Percentiles rank a stretch among this genome's conserved stretches.
phyloP scores from a whole-genome alignment of 2,888 invertebrate genomes.

The Lithosia quadra region DNA sequence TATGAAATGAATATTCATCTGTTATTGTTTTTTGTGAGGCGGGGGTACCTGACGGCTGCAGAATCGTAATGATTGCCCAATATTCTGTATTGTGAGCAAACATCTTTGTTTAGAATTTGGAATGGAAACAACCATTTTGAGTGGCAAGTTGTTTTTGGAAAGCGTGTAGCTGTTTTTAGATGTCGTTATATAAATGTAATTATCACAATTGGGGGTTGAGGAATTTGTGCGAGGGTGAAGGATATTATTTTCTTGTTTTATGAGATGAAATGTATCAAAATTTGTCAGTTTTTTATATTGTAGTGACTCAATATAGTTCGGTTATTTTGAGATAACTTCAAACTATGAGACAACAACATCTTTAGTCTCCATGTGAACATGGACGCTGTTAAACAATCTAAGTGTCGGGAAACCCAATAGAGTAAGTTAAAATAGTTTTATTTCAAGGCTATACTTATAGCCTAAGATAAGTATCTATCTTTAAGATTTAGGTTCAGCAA shows the following conservation, averaged over 20 bases:
- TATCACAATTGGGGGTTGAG: neutral
- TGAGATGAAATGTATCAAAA: no score
- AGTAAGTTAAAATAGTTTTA: no score
- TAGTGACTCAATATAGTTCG: no score
- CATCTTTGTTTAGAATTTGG: constrained; percentile 43
- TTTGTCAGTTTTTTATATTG: no score
- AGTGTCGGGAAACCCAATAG: no score
- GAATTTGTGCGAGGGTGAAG: neutral
- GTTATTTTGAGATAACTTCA: no score
- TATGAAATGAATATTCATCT: constrained; percentile 67
- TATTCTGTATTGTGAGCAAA: constrained; percentile 44
- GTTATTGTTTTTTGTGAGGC: constrained; percentile 55
- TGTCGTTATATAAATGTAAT: constrained; percentile 3
- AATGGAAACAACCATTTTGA: constrained; percentile 12
- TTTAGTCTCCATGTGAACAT: no score
- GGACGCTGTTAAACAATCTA: no score
- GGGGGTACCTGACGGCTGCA: constrained; percentile 33
- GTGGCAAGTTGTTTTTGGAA: neutral
- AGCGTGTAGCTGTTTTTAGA: neutral
- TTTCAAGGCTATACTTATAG: no score
- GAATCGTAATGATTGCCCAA: constrained; percentile 51
- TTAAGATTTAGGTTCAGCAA: no score
- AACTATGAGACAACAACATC: no score
- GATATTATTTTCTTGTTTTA: neutral
- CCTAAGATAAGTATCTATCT: no score